A percentile compares a stretch with the other conserved stretches of the same genome.
Evolutionary conservation across 2,888 invertebrate species (phyloP).

Genomic region (Aromia moschata): DNA sequence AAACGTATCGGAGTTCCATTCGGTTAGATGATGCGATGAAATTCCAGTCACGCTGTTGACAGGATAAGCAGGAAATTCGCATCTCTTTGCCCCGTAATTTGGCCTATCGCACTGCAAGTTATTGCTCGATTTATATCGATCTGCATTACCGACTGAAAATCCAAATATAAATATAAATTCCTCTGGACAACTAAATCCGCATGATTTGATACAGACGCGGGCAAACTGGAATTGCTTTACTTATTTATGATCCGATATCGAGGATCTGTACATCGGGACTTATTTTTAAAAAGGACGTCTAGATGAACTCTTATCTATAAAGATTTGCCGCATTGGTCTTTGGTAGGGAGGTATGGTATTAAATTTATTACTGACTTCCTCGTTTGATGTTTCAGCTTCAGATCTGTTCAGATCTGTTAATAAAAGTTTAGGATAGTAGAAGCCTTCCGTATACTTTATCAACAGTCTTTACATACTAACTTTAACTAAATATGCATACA

Average conservation of each 20-base stretch:
- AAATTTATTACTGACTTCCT: too few relatives aligned
- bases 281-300: neutral
- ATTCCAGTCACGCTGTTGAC: neutral
- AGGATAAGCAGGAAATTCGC: constrained; percentile 7
- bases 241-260: constrained; percentile 24
- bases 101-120: constrained; percentile 24
- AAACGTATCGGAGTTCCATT: too few relatives aligned
- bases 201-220: constrained; percentile 24
- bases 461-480: too few relatives aligned
- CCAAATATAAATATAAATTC: constrained; percentile 33
- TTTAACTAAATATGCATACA: too few relatives aligned
- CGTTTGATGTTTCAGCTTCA: too few relatives aligned
- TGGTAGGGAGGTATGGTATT: too few relatives aligned
- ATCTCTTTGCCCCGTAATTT: constrained; percentile 5
- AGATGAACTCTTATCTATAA: neutral
- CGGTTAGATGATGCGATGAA: neutral
- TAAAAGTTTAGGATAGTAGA: too few relatives aligned
- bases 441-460: too few relatives aligned
- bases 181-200: constrained; percentile 28
- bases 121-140: constrained; percentile 29
- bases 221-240: constrained; percentile 30
- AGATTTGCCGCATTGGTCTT: neutral
- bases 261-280: constrained; percentile 6
- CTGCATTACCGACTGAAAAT: constrained; percentile 27
- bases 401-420: too few relatives aligned